These are phyloP conservation scores for Saimiri boliviensis DNA, from an alignment of 2,113 vertebrate genomes.

Conservation along the genomic window DNA sequence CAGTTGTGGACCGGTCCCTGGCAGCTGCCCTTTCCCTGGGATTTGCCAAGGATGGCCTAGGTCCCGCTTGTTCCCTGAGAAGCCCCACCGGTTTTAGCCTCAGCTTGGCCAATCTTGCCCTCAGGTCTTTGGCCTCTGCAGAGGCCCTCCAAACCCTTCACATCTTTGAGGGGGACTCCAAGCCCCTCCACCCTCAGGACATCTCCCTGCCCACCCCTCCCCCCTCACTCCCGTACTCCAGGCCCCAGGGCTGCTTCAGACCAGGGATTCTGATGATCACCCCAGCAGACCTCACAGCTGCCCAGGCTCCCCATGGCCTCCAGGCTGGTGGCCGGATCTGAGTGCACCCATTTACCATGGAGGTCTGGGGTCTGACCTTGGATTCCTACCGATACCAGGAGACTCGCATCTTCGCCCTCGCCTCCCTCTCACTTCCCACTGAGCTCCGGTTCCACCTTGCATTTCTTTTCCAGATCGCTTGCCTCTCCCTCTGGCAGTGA, in stretches of 20 bases:
- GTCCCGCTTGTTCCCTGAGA: not conserved
- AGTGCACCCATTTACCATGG: not conserved
- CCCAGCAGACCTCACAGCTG: not conserved
- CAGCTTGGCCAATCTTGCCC: not conserved
- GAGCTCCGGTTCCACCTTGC: not conserved
- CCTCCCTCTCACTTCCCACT: not conserved
- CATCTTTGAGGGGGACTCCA: not conserved
- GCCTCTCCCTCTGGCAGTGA: rapidly evolving
- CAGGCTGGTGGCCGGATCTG: not conserved
- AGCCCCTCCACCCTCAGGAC: not conserved
- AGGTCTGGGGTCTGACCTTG: rapidly evolving
- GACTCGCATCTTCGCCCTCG: not conserved
- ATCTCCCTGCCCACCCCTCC: rapidly evolving
- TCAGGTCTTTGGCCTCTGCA: rapidly evolving
- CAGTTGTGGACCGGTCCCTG: not conserved
- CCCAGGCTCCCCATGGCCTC: not conserved
- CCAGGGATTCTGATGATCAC: no score
- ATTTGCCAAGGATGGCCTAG: not conserved
- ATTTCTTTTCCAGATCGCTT: not conserved
- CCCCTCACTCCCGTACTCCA: no score
- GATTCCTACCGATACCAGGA: not conserved
- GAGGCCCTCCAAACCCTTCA: not conserved
- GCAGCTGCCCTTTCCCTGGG: not conserved
- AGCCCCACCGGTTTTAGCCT: not conserved
- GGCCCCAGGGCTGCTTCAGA: not conserved